Evolutionary conservation across 2,797 vertebrate species (phyloP), one percentile per base, ranked within the genome.

Genomic region (Pelochelys cantorii): DNA sequence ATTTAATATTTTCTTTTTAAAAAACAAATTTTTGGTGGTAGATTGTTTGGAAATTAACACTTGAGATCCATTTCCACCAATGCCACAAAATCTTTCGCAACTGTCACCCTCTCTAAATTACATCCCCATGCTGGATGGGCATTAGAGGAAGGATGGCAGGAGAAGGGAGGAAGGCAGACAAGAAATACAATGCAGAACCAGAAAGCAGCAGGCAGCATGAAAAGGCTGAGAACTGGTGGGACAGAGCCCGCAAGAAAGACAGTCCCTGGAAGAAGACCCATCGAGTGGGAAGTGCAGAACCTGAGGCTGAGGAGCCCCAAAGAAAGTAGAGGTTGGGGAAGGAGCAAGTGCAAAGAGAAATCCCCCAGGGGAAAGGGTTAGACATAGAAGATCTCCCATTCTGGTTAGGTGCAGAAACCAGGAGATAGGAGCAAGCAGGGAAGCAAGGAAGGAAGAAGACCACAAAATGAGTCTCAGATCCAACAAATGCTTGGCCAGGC

Each of bases 21-120:
- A 20, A 68, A 10, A 20, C 2, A 84, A 82, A 56, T 87, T 25
- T 59, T 59, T 34, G 4, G 81, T n/a, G 86, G 65, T 11, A 22
- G 11, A 23, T 48, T 6, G 42, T 37, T n/a, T 55, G 83, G 25
- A 81, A 93, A 54, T 2, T 2, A 31, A 56, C 82, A 56, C 55
- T 84, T 20, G 81, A n/a, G 56, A 83, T 62, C 52, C 34, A 18
- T 23, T 37, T 71, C 59, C 4, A 27, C 2, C 10, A 15, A 2
- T 0, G 0, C 48, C 54, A 22, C 14, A 15, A 84, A 48, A 55
- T n/a, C 77, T 65, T 18, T 7, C 48, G 93, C 91, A 18, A 78
- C 89, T 62, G 84, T 18, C 54, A 86, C 42, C 14, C 83, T 74
- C 60, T n/a, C 22, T 88, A 80, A 94, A 93, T 92, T 77, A 85